Conservation (phyloP, 2,113 vertebrate species). For the Tachuris rubrigastra region DNA sequence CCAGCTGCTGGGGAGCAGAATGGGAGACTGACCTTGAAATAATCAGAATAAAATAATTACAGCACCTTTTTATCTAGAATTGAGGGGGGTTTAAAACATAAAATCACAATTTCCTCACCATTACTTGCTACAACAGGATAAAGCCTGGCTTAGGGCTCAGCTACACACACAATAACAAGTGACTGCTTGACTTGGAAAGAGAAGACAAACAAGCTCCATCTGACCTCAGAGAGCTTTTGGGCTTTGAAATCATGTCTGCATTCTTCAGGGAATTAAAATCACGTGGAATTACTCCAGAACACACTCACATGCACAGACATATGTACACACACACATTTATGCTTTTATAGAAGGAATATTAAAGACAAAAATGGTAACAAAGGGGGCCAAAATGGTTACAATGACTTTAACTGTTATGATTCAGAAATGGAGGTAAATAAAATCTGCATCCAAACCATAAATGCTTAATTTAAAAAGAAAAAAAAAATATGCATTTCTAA, state of each 20-base stretch:
- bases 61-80: not conserved
- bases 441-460: not conserved
- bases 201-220: not conserved
- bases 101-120: not conserved
- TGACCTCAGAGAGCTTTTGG: not conserved
- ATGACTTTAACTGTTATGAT: not conserved
- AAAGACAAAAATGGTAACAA: not conserved
- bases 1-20: not conserved
- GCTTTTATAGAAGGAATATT: not conserved
- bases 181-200: not conserved
- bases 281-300: not conserved
- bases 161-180: not conserved
- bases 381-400: not conserved
- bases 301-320: not conserved
- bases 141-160: not conserved
- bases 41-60: not conserved
- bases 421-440: not conserved
- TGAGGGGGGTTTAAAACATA: not conserved
- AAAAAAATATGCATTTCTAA: constrained; percentile 24
- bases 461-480: not conserved
- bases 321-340: not conserved
- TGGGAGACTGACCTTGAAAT: not conserved
- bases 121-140: not conserved
- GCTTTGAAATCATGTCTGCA: not conserved
- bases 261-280: not conserved